These are phyloP conservation scores for Copidosoma aretas DNA, from an alignment of 2,888 invertebrate species.

Conservation along the genomic window DNA sequence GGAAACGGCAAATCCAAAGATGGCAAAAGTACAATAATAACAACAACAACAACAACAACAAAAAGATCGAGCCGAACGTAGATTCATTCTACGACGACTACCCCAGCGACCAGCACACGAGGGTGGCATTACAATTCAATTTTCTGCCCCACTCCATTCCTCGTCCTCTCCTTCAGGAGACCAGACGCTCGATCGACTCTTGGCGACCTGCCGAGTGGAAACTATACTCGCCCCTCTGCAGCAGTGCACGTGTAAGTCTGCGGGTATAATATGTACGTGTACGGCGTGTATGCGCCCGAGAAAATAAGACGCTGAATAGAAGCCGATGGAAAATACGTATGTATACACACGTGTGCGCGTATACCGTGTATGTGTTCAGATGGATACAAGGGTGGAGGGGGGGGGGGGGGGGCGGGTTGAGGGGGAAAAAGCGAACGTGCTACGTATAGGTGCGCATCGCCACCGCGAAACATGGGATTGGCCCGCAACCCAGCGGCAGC, in stretches of 20 bases:
- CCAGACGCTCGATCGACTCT: constrained; percentile 36
- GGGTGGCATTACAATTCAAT: constrained; percentile 39
- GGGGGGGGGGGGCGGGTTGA: too few species aligned
- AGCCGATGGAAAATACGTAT: too few species aligned
- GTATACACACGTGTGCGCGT: too few species aligned
- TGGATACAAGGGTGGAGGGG: too few species aligned
- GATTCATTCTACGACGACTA: constrained; percentile 1
- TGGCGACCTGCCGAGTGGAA: constrained; percentile 33
- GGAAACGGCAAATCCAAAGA: not conserved
- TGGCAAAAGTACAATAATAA: not conserved
- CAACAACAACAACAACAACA: not conserved
- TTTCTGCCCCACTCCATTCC: constrained; percentile 28
- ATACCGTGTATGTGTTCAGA: too few species aligned
- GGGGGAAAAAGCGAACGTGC: too few species aligned
- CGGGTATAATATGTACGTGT: too few species aligned
- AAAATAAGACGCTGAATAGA: constrained; percentile 16
- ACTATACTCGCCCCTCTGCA: not conserved
- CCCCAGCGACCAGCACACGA: constrained; percentile 13
- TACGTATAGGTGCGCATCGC: too few species aligned
- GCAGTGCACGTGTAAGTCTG: not conserved
- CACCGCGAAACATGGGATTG: too few species aligned
- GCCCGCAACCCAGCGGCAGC: too few species aligned
- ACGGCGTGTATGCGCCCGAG: constrained; percentile 4
- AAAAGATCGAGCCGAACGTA: not conserved
- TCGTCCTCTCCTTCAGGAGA: not conserved